Evolutionary conservation across 2,113 vertebrate species (phyloP).

Genomic region (Campylomormyrus numenius): DNA sequence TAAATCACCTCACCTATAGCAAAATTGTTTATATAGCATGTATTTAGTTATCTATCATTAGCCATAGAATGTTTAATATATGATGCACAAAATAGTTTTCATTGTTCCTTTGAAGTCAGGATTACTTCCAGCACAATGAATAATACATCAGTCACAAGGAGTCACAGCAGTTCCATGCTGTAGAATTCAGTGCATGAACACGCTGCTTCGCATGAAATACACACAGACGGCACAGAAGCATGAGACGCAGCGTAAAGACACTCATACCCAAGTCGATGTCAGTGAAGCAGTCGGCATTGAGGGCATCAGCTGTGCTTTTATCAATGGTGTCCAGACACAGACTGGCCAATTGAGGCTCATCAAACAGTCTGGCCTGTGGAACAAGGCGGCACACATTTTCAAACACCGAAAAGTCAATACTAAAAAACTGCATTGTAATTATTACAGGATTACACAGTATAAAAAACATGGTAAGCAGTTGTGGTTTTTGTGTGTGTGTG

Average conservation of each 20-base stretch:
- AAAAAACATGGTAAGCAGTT: not conserved
- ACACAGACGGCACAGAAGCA: not conserved
- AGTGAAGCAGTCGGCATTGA: conserved; percentile 87
- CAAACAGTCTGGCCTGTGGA: conserved; percentile 80
- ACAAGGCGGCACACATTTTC: conserved; percentile 1
- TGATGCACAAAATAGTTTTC: not conserved
- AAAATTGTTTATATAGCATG: not conserved
- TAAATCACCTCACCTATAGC: not conserved
- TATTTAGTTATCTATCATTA: not conserved
- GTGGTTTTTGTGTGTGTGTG: not conserved
- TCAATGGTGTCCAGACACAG: conserved; percentile 90
- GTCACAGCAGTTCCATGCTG: not conserved
- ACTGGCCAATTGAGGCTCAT: conserved; percentile 87
- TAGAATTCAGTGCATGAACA: not conserved
- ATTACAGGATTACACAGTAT: not conserved
- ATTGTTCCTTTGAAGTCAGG: not conserved
- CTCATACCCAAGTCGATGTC: conserved; percentile 82
- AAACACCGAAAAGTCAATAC: not conserved
- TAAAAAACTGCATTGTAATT: not conserved
- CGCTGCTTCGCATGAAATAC: not conserved
- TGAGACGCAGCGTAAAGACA: not conserved
- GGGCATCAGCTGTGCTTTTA: conserved; percentile 84
- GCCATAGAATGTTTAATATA: not conserved
- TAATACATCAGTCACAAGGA: not conserved
- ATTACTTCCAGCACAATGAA: not conserved